Base-by-base conservation (phyloP, 2,888 invertebrate species). In the Cataglyphis altisquamis region DNA sequence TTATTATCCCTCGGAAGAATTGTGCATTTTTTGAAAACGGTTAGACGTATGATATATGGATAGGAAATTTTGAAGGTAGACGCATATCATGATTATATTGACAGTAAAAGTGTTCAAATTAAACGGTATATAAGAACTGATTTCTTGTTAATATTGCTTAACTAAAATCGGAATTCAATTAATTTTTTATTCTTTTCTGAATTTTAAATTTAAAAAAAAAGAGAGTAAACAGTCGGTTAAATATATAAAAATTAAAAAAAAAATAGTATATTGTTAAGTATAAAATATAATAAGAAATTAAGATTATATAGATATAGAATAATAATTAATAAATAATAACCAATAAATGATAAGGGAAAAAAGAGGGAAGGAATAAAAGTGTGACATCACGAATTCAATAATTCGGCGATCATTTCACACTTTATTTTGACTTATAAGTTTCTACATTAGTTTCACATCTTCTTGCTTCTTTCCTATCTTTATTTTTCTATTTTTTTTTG, bases 401-500 rank as follows among this genome's bases (percentile, higher is more conserved):
- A 74, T 82, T 48, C 15, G 45, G 9, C 18, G 36, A 32, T 64
- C 12, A 32, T 25, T 15, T 10, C 21, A n/a, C 45, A 25, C 32
- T 67, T 62, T 32, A 63, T 39, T 29, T 73, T 21, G 41, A 36
- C 36, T 84, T 25, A 45, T n/a, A 48, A 21, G 45, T 45, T 45
- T 73, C 62, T 12, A 18, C 39, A 39, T 8, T 12, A 62, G n/a
- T 36, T 52, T 64, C 10, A 32, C 1, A 57, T 63, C 9, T 25
- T n/a, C 45, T 84, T 57, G 74, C 18, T 25, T n/a, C 36, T 84
- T 57, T 78, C 18, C 29, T 6, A 41, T 21, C 70, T 63, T 63
- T 57, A 57, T 32, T n/a, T 70, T 29, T 77, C 39, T 62, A 45
- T 48, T 48, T 39, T 57, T 39, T n/a, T 84, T 80, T 80, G 83